Evolutionary conservation across 2,797 vertebrate species (phyloP).

Genomic region (Danio kyathit): DNA sequence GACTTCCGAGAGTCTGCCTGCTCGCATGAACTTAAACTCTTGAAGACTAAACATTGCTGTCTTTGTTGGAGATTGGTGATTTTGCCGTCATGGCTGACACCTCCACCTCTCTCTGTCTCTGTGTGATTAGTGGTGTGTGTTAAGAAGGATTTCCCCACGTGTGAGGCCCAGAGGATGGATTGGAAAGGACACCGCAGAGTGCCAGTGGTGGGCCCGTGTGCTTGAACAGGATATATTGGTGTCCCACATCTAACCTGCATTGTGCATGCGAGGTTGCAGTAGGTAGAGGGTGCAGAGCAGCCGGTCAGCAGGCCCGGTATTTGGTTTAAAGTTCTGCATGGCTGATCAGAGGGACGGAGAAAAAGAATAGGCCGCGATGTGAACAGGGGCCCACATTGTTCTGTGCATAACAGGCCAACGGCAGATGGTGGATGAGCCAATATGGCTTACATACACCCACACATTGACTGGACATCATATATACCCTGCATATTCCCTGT

Average conservation of each 20-base stretch:
- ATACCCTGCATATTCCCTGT: conserved; percentile 1
- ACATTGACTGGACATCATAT: conserved; percentile 8
- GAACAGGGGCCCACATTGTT: conserved; percentile 52
- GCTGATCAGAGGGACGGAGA: conserved; percentile 47
- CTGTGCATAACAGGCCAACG: conserved; percentile 57
- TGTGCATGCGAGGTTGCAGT: conserved; percentile 39
- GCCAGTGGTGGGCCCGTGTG: conserved; percentile 50
- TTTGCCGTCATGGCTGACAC: conserved; percentile 64
- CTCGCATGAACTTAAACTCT: conserved; percentile 34
- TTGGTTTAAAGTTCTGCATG: conserved; percentile 56
- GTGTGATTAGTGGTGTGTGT: conserved; percentile 61
- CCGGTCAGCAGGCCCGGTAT: conserved; percentile 41
- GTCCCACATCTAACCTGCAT: conserved; percentile 50
- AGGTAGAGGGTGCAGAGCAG: conserved; percentile 28
- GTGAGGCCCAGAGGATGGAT: conserved; percentile 53
- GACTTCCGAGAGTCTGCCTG: conserved; percentile 29
- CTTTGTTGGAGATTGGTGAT: conserved; percentile 46
- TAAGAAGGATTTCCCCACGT: conserved; percentile 64
- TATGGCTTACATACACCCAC: conserved; percentile 35
- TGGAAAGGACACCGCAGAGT: conserved; percentile 45
- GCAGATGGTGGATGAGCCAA: conserved; percentile 67
- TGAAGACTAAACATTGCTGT: conserved; percentile 51
- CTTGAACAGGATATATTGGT: conserved; percentile 58
- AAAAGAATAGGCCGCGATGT: conserved; percentile 40
- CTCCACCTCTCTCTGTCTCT: conserved; percentile 30